Base-by-base conservation (phyloP, 1,140 invertebrate genomes). In the Dermatophagoides farinae region DNA sequence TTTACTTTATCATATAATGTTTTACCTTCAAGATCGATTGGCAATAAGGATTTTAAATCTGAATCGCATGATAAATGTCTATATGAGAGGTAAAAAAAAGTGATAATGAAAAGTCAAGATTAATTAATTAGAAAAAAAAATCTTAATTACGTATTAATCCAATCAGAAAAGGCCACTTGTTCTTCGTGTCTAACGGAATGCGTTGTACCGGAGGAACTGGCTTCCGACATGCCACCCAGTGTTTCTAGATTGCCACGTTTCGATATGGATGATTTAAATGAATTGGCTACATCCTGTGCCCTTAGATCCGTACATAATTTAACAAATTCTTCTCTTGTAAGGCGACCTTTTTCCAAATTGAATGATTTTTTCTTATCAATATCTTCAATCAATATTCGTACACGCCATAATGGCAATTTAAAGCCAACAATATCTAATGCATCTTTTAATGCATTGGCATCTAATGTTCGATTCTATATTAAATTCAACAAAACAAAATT, bases 81-180 rank as follows among this genome's bases (percentile, higher is more conserved):
- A 50, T 49, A 50, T 1, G 23, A 58, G 12, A 57, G 22, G 47
- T 52, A 38, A 43, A 63, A 50, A 44, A 58, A 57, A 62, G 23
- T 20, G 62, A 39, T 39, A 57, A 44, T 38, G 37, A 38, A 57
- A 18, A n/a, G 12, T 41, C 39, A 5, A 22, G n/a, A 47, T 39
- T 39, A 46, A 47, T 38, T 44, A 57, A 31, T 1, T 8, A 14
- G 11, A 31, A 44, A 37, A 8, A 31, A 31, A 31, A 8, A 9
- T 6, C 5, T 46, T 54, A 60, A 57, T 60, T 66, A 76, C 75
- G 83, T 84, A 72, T 98, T 97, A 60, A 98, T 95, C 93, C 93
- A 97, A 67, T 96, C 88, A 58, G 90, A 88, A 76, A 97, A 98
- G n/a, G 93, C 92, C 64, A 92, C 76, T 70, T 95, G 88, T 75